phyloP scores from a whole-genome alignment of 2,797 vertebrate genomes.

The Argyrosomus regius region DNA sequence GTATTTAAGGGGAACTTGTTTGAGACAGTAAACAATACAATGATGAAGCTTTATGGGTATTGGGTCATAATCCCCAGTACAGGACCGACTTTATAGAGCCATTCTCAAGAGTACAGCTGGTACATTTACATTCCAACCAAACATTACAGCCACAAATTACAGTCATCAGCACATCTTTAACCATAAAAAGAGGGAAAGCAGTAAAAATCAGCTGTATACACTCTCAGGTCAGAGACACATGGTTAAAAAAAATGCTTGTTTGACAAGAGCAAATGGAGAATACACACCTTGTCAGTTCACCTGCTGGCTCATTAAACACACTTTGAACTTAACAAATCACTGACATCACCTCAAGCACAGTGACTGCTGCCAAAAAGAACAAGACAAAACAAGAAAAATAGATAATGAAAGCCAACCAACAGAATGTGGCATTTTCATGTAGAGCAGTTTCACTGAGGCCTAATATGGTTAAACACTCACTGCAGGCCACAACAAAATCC shows the following conservation, averaged over 20 bases:
- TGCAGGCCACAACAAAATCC: not conserved
- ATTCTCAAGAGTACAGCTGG: not conserved
- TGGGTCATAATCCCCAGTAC: not conserved
- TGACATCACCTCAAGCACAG: slow-evolving; percentile 15
- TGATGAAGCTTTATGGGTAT: not conserved
- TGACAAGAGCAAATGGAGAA: slow-evolving; percentile 15
- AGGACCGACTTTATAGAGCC: not conserved
- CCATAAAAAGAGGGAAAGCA: not conserved
- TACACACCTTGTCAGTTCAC: slow-evolving; percentile 2
- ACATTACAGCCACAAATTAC: slow-evolving; percentile 1
- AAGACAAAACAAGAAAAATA: not conserved
- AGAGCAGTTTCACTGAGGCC: slow-evolving; percentile 19
- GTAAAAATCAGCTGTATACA: not conserved
- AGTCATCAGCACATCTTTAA: not conserved
- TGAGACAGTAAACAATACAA: not conserved
- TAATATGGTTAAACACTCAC: slow-evolving; percentile 22
- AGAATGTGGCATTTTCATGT: not conserved
- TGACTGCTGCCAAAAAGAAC: not conserved
- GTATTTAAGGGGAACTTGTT: not conserved
- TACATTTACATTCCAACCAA: not conserved
- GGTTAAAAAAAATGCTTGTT: not conserved
- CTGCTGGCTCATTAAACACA: slow-evolving; percentile 18
- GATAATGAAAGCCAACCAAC: too few species aligned
- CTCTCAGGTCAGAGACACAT: slow-evolving; percentile 4
- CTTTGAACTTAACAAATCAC: slow-evolving; percentile 17